Evolutionary conservation across 2,888 invertebrate species (phyloP), one percentile per base, ranked within the genome.

Genomic region (Atethmia centrago): DNA sequence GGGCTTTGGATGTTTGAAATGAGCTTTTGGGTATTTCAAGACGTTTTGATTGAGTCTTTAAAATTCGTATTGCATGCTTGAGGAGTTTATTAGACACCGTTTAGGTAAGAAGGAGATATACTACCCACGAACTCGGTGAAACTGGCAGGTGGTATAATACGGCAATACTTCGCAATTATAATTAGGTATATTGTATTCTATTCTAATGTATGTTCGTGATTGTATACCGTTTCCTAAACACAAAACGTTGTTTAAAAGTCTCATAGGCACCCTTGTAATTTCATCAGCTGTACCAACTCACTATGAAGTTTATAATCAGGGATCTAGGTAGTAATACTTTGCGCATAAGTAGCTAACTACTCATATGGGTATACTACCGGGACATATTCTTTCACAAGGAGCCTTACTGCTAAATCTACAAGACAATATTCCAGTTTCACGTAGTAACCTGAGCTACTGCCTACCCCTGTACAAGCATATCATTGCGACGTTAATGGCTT

Each of bases 401-500:
- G 4, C 19, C 28, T 28, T 59, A 12, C 40, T 42, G 16, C 62
- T 47, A 61, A n/a, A 71, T 77, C 62, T 77, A 49, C 62, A 31
- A 77, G 40, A 53, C 75, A 49, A 58, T 55, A 77, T 77, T 62
- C 80, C 55, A 80, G 66, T 80, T 80, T 80, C 78, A 67, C 82
- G 45, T 72, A 64, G 72, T 68, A 80, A 82, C 80, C 36, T 69
- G 63, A 82, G 59, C 77, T 67, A 71, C 79, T 80, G 55, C 77
- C 56, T 71, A 68, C 64, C 72, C 78, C 56, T 70, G 63, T 66
- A 66, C 72, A 77, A 67, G 71, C 80, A 74, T 83, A 85, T 74
- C 75, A 79, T 83, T 73, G 77, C 77, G 79, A 84, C 77, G 66
- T 82, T 85, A 86, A 85, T 85, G 78, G 86, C 73, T 79, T 68